phyloP scores from a whole-genome alignment of 2,888 invertebrate species.

The Troilus luridus region DNA sequence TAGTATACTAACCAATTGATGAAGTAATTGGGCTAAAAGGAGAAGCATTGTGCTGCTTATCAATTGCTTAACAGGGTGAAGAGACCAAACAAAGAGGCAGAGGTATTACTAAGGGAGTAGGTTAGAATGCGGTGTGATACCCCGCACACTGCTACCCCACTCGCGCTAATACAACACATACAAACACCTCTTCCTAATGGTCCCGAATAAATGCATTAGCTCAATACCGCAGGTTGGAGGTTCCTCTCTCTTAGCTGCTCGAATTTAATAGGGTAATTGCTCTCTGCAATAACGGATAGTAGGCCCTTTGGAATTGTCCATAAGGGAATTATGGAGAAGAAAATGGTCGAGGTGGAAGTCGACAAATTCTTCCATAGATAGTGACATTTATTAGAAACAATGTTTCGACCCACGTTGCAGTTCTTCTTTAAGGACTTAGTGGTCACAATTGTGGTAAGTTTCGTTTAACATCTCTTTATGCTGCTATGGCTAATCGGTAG shows the following conservation, averaged over 20 bases:
- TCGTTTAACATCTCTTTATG: too few relatives aligned
- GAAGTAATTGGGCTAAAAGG: conserved; percentile 20
- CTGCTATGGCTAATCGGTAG: too few relatives aligned
- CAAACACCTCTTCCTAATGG: conserved; percentile 10
- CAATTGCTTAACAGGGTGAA: background rate
- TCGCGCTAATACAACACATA: background rate
- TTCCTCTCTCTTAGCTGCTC: background rate
- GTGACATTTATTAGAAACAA: too few relatives aligned
- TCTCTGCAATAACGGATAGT: background rate
- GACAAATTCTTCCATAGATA: too few relatives aligned
- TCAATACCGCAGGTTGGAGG: background rate
- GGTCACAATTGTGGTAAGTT: too few relatives aligned
- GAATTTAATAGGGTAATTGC: background rate
- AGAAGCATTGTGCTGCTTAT: background rate
- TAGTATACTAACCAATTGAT: background rate
- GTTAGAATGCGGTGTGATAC: background rate
- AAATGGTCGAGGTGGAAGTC: too few relatives aligned
- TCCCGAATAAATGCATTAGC: conserved; percentile 27
- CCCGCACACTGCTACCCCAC: too few relatives aligned
- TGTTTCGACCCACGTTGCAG: too few relatives aligned
- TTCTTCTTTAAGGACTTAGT: too few relatives aligned
- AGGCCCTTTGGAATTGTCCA: too few relatives aligned
- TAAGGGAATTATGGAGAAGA: too few relatives aligned
- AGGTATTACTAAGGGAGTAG: background rate
- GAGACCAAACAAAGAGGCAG: background rate